Conservation (phyloP, 2,113 vertebrate genomes). For the Strix uralensis region DNA sequence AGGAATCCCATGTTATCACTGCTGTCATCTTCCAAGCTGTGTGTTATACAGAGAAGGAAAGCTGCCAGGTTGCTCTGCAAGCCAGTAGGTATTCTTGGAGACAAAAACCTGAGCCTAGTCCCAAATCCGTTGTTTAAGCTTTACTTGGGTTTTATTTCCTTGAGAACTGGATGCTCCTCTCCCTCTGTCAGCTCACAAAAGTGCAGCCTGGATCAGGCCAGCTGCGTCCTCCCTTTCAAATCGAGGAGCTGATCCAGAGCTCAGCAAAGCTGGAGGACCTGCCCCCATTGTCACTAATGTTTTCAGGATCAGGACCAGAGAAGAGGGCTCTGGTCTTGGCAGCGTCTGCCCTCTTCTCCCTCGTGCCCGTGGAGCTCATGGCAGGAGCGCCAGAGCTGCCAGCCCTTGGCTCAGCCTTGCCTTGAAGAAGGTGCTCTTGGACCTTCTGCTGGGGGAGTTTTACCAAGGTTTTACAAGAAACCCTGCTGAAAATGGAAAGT, state of each 20-base stretch:
- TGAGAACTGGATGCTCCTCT: background rate
- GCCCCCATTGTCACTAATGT: accelerated
- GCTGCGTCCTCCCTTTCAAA: background rate
- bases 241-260: background rate
- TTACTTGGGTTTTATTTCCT: background rate
- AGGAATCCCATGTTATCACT: background rate
- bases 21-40: background rate
- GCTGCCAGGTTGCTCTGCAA: background rate
- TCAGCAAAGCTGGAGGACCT: background rate
- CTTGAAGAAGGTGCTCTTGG: background rate
- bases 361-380: accelerated
- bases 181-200: background rate
- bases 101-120: background rate
- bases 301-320: background rate
- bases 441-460: background rate
- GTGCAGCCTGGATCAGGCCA: background rate
- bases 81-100: slow-evolving; percentile 24
- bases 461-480: background rate
- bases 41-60: background rate
- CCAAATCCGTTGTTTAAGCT: background rate
- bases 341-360: background rate
- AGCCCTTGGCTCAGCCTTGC: background rate
- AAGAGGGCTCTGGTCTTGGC: background rate
- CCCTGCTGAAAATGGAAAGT: background rate
- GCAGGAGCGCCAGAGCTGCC: background rate